A percentile compares a stretch with the other conserved stretches of the same genome.
phyloP scores from a whole-genome alignment of 2,113 vertebrate species.

The Bothrops jararaca region DNA sequence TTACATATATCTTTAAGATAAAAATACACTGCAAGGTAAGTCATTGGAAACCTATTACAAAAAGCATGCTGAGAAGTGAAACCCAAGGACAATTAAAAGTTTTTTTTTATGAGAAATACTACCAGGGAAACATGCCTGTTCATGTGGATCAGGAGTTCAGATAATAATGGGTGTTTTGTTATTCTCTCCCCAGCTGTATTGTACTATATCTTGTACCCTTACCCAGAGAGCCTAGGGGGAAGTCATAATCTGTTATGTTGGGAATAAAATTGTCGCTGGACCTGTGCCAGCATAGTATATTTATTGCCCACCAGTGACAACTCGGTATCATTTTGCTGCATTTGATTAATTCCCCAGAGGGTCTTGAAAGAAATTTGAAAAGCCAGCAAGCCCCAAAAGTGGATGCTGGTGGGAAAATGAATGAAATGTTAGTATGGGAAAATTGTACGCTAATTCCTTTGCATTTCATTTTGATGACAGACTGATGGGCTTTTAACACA shows the following conservation, averaged over 20 bases:
- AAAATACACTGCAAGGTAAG: not conserved
- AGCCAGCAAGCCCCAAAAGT: not conserved
- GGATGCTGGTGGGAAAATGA: not conserved
- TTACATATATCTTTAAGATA: not conserved
- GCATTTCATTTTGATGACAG: not conserved
- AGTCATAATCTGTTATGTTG: not conserved
- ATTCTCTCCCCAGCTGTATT: not conserved
- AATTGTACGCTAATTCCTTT: not conserved
- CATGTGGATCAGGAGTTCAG: not conserved
- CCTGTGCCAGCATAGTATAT: not conserved
- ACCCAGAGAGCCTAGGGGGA: not conserved
- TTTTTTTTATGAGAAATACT: not conserved
- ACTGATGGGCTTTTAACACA: not conserved
- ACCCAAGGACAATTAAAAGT: not conserved
- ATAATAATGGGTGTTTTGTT: not conserved
- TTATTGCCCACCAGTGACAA: not conserved
- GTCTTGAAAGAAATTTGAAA: not conserved
- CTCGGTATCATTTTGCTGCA: not conserved
- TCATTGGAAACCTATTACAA: accelerated
- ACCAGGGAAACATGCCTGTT: not conserved
- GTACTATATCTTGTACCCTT: not conserved
- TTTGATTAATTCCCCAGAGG: not conserved
- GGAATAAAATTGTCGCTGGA: not conserved
- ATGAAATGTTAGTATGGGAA: conserved; percentile 13
- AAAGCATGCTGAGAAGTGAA: not conserved